Percentiles rank a stretch among this genome's conserved stretches.
These are phyloP conservation scores for Atta texana DNA, from an alignment of 1,140 invertebrate species.

Conservation along the genomic window DNA sequence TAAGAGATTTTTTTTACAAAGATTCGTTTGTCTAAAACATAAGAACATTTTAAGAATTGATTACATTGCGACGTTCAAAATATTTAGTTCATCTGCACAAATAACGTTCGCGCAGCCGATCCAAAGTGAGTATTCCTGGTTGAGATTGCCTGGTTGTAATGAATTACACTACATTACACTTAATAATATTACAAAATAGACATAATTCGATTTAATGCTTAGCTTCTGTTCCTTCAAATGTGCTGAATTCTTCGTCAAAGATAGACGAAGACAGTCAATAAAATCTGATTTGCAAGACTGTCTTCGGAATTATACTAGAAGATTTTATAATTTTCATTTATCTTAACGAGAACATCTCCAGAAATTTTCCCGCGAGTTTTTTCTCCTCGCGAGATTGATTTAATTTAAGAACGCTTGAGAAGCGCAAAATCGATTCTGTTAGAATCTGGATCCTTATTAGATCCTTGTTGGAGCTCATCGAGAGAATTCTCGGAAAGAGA, in stretches of 20 bases:
- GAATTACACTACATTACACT: conserved; percentile 30
- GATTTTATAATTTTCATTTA: background rate
- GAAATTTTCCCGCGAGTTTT: background rate
- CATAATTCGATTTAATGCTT: background rate
- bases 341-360: background rate
- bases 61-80: conserved; percentile 3
- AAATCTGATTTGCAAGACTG: background rate
- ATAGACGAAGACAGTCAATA: background rate
- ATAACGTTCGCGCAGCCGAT: conserved; percentile 4
- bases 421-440: background rate
- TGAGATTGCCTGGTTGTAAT: conserved; percentile 14
- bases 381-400: background rate
- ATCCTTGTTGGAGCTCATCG: background rate
- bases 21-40: background rate
- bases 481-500: background rate
- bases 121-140: background rate
- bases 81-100: conserved; percentile 9
- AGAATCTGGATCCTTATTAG: background rate
- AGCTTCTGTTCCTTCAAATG: background rate
- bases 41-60: background rate
- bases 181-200: conserved; percentile 50
- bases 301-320: conserved; percentile 3
- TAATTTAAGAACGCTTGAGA: background rate
- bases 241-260: background rate
- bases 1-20: background rate